Evolutionary conservation across 64 coral and sea anemone species (phyloP).

Genomic region (Porites australiensis): DNA sequence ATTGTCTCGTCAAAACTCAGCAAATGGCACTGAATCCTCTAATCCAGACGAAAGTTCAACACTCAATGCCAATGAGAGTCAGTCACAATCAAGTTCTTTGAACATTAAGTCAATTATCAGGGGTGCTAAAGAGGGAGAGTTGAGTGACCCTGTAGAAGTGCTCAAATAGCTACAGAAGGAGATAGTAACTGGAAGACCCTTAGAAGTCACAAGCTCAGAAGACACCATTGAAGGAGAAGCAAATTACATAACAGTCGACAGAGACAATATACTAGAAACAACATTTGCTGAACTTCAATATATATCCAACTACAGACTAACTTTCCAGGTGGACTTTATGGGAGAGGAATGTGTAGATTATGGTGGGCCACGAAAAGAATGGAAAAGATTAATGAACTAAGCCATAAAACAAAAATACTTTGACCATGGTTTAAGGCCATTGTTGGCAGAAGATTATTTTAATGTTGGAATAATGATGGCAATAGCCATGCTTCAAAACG

Average conservation of each 20-base stretch:
- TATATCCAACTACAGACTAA: constrained; percentile 49
- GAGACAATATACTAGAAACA: constrained; percentile 55
- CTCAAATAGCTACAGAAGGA: constrained; percentile 67
- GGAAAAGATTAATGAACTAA: constrained; percentile 67
- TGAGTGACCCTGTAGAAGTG: constrained; percentile 59
- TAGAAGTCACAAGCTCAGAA: constrained; percentile 50
- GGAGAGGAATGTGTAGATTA: constrained; percentile 62
- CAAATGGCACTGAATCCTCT: background rate
- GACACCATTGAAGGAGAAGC: constrained; percentile 68
- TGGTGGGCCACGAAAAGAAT: constrained; percentile 68
- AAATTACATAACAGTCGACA: constrained; percentile 73
- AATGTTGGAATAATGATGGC: constrained; percentile 59
- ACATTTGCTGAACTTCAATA: constrained; percentile 67
- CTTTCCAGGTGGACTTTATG: constrained; percentile 75
- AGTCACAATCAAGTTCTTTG: constrained; percentile 28
- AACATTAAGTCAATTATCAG: constrained; percentile 56
- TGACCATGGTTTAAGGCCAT: constrained; percentile 62
- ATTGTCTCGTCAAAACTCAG: background rate
- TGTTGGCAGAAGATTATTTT: constrained; percentile 59
- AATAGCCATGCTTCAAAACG: constrained; percentile 51
- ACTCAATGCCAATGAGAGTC: background rate
- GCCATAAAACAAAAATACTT: constrained; percentile 78
- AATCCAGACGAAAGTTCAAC: background rate
- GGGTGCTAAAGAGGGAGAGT: constrained; percentile 35
- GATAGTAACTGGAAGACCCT: constrained; percentile 59